Evolutionary conservation across 2,888 invertebrate species (phyloP).

Genomic region (Pecten maximus): DNA sequence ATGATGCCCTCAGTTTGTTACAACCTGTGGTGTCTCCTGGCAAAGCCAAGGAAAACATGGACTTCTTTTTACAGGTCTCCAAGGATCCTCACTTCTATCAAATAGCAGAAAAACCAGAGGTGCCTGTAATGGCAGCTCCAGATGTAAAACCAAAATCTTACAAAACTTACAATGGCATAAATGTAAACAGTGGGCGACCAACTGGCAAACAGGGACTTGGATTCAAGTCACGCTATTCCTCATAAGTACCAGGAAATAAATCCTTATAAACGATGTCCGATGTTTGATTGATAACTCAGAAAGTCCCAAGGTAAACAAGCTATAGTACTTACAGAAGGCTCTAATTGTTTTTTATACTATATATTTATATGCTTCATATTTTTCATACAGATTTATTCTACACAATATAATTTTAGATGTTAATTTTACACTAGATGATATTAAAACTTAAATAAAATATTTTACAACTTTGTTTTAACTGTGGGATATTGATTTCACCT

Average conservation of each 20-base stretch:
- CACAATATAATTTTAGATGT: not conserved
- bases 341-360: not conserved
- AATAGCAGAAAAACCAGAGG: not conserved
- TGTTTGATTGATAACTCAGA: not conserved
- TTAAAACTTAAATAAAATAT: not conserved
- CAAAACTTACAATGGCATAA: not conserved
- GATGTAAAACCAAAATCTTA: not conserved
- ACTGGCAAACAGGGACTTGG: not conserved
- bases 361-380: not conserved
- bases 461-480: too few relatives aligned
- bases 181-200: not conserved
- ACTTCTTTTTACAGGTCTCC: conserved; percentile 19
- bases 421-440: not conserved
- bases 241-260: not conserved
- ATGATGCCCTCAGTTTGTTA: not conserved
- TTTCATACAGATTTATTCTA: conserved; percentile 7
- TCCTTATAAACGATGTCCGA: too few relatives aligned
- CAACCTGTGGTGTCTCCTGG: not conserved
- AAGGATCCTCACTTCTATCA: conserved; percentile 16
- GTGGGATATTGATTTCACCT: too few relatives aligned
- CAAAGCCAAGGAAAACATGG: conserved; percentile 12
- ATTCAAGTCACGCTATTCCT: not conserved
- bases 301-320: not conserved
- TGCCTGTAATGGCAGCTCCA: not conserved
- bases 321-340: not conserved